Evolutionary conservation across 2,797 vertebrate genomes (phyloP), one percentile per base, ranked within the genome.

Genomic region (Choloepus didactylus): DNA sequence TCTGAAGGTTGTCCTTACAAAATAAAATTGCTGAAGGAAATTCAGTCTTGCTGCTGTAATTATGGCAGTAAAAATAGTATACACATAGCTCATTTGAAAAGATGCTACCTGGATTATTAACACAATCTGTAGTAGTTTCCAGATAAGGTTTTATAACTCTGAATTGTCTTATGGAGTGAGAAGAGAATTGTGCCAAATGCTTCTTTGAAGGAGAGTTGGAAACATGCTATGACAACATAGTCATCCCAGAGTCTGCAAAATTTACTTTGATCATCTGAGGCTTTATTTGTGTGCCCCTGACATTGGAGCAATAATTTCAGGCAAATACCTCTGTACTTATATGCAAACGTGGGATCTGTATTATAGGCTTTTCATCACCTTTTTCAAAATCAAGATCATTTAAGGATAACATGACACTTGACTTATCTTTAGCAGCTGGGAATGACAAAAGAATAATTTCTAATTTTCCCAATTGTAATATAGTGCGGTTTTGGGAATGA

Each of bases 61-160:
- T 82, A 27, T 38, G 11, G n/a, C 51, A 19, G 7, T 82, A 29
- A 83, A 35, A 15, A 21, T 2, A 44, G 12, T 95, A 21, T 76
- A 16, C 27, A 0, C 15, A 82, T 23, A 70, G 44, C 4, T 85
- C 27, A 66, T 82, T 83, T 38, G 51, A 89, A 93, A 82, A 70
- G 76, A 82, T 86, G 27, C 27, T 86, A 66, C 75, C 75, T 80
- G 49, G 89, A 51, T 88, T 60, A 77, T 81, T 84, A 91, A 72
- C 84, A 41, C 14, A 84, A 44, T 84, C 35, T 83, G 18, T 31
- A 44, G 76, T 70, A 81, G 35, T 29, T 90, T 92, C 60, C 80
- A 82, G 72, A 49, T 77, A 92, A 75, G 46, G 25, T 80, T 92
- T 93, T 89, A 56, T 73, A 70, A 64, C 88, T 96, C 69, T 87